phyloP scores from a whole-genome alignment of 2,888 invertebrate species.

The Drosophila kuntzei region DNA sequence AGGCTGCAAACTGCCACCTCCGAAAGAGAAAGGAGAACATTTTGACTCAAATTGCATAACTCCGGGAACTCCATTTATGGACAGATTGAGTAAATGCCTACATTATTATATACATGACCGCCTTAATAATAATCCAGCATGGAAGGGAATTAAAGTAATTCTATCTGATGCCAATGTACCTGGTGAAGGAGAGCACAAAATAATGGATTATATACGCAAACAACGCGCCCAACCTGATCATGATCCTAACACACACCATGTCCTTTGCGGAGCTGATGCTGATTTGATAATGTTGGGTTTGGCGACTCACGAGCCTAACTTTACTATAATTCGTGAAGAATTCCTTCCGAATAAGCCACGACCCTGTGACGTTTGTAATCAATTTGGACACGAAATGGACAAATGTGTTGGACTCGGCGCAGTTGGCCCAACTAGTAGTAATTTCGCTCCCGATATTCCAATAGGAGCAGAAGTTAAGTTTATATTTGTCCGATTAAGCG shows the following conservation, averaged over 20 bases:
- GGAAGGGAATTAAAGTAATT: conserved; percentile 97
- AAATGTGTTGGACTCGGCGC: conserved; percentile 93
- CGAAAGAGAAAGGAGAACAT: conserved; percentile 96
- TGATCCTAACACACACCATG: conserved; percentile 99
- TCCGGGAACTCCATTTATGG: conserved; percentile 99
- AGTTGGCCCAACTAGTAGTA: conserved; percentile 86
- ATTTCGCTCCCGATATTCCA: conserved; percentile 86
- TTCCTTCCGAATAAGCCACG: conserved; percentile 98
- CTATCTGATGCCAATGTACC: conserved; percentile 99
- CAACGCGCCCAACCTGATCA: conserved; percentile 98
- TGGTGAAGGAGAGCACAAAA: conserved; percentile 99
- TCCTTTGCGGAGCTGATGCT: conserved; percentile 98
- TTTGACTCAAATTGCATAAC: conserved; percentile 99
- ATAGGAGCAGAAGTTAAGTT: conserved; percentile 93
- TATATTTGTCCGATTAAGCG: conserved; percentile 96
- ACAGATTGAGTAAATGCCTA: conserved; percentile 92
- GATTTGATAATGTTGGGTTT: conserved; percentile 99
- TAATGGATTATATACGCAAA: conserved; percentile 99
- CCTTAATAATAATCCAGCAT: conserved; percentile 96
- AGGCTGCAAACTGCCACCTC: conserved; percentile 91
- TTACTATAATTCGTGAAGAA: conserved; percentile 99
- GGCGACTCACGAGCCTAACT: conserved; percentile 99
- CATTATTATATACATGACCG: conserved; percentile 86
- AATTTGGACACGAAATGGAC: conserved; percentile 96
- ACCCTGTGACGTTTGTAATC: conserved; percentile 98